Evolutionary conservation across 2,113 vertebrate genomes (phyloP).

Genomic region (Zapornia atra): DNA sequence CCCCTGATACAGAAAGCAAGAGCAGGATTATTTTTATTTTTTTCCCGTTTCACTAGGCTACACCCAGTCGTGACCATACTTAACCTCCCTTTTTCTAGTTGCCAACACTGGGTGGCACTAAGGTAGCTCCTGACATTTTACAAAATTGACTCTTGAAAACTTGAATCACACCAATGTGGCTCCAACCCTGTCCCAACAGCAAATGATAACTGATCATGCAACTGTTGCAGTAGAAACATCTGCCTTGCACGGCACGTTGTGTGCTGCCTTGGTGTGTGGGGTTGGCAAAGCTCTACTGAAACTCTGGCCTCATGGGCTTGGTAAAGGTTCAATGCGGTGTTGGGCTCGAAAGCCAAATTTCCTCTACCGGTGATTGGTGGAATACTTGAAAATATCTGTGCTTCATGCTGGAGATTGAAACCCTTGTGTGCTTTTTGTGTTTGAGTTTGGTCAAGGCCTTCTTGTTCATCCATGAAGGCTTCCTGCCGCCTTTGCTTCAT

Average conservation of each 20-base stretch:
- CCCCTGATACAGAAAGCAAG: not conserved
- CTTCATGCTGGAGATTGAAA: not conserved
- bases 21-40: not conserved
- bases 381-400: not conserved
- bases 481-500: not conserved
- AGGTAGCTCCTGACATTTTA: slow-evolving; percentile 47
- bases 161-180: not conserved
- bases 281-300: not conserved
- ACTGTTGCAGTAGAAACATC: slow-evolving; percentile 29
- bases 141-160: slow-evolving; percentile 12
- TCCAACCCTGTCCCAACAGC: not conserved
- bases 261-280: not conserved
- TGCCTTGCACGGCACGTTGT: not conserved
- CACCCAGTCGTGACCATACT: slow-evolving; percentile 10
- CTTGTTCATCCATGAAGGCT: not conserved
- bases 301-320: not conserved
- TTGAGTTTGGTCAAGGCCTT: not conserved
- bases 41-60: not conserved
- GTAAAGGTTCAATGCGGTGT: not conserved
- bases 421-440: not conserved
- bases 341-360: not conserved
- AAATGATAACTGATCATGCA: not conserved
- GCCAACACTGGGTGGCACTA: slow-evolving; percentile 72
- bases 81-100: slow-evolving; percentile 57
- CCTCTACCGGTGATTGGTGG: not conserved